Percentiles rank a stretch among this genome's conserved stretches.
These are phyloP conservation scores for Nematopogon swammerdamellus DNA, from an alignment of 2,888 invertebrate species.

Conservation along the genomic window DNA sequence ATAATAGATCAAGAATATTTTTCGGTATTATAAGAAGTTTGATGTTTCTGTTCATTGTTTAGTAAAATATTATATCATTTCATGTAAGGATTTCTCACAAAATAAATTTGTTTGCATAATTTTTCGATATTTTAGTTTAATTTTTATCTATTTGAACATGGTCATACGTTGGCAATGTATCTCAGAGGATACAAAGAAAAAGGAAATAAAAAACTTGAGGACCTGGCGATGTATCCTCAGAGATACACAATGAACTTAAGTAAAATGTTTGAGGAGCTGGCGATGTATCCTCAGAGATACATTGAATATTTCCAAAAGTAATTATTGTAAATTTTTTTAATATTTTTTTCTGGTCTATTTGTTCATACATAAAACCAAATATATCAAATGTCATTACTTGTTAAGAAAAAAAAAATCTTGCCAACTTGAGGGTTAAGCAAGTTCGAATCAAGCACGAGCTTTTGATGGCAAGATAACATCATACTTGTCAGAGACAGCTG, in stretches of 20 bases:
- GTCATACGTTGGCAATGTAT: not conserved
- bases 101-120: not conserved
- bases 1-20: not conserved
- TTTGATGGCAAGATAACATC: too few relatives aligned
- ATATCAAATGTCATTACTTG: not conserved
- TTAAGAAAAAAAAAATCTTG: not conserved
- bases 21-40: not conserved
- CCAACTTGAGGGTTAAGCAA: not conserved
- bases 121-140: not conserved
- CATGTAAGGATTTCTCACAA: not conserved
- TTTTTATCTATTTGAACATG: not conserved
- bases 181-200: not conserved
- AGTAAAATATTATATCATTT: not conserved
- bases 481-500: too few relatives aligned
- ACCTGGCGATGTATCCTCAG: too few relatives aligned
- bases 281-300: not conserved
- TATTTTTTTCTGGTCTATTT: not conserved
- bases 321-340: not conserved
- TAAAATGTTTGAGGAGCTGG: too few relatives aligned
- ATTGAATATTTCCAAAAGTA: not conserved
- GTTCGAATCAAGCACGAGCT: too few relatives aligned
- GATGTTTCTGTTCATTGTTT: not conserved
- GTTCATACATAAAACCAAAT: not conserved
- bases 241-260: too few relatives aligned
- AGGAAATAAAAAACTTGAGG: too few relatives aligned